Evolutionary conservation across 2,888 invertebrate species (phyloP), one percentile per base, ranked within the genome.

Genomic region (Tuberolachnus salignus): DNA sequence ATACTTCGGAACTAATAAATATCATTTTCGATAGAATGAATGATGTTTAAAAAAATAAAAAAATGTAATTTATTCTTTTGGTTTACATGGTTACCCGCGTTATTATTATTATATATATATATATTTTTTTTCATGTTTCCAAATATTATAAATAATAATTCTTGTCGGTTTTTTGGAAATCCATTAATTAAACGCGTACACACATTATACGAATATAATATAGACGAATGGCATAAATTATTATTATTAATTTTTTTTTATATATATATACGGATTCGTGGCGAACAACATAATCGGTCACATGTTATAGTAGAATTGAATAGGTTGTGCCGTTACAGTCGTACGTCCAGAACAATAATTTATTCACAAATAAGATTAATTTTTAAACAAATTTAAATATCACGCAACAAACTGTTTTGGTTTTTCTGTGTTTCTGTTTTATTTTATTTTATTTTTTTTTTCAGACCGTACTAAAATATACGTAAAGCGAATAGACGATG

Each of bases 281-380:
- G 63, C 42, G 19, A 63, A 63, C 19, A 42, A 63, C 63, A 44
- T 42, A 42, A 63, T 63, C 21, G 42, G 13, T 63, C 42, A 19
- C 42, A 19, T 63, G 6, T 4, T 34, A 34, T 4, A 34, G 6
- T 34, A 63, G n/a, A 42, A 19, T 42, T 19, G 19, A 63, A 19
- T 63, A 44, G 42, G 42, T 63, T 63, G 42, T 63, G 63, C 14
- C 19, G 19, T 26, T 59, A 26, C 10, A 59, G 23, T n/a, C n/a
- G n/a, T n/a, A n/a, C 57, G 23, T 26, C 16, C n/a, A 9, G 16
- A 26, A 44, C 63, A 42, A 8, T 19, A 34, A 61, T 61, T 42
- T 34, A 61, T 34, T 61, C 61, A 61, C 61, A 21, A 16, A 59
- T 16, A 23, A 16, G 59, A 59, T 59, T 59, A 59, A 59, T 59